Conservation (phyloP, 2,113 vertebrate genomes). For the Galeopterus variegatus region DNA sequence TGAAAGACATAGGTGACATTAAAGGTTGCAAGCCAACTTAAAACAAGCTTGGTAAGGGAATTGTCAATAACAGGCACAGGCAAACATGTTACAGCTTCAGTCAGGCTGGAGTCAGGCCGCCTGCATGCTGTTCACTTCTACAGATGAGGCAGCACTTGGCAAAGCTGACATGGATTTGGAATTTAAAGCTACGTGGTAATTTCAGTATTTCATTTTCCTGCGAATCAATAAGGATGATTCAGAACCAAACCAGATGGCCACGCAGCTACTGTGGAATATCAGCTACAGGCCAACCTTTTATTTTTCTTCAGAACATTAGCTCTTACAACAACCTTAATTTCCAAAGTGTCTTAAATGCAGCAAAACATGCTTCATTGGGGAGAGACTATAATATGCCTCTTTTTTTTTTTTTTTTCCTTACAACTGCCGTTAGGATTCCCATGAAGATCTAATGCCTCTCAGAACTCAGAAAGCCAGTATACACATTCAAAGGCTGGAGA, state of each 20-base stretch:
- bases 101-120: slow-evolving; percentile 30
- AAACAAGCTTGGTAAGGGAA: slow-evolving; percentile 57
- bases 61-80: slow-evolving; percentile 52
- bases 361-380: slow-evolving; percentile 74
- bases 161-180: slow-evolving; percentile 83
- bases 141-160: slow-evolving; percentile 75
- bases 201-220: slow-evolving; percentile 86
- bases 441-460: slow-evolving; percentile 82
- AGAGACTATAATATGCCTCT: slow-evolving; percentile 70
- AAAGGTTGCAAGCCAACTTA: slow-evolving; percentile 58
- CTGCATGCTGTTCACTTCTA: background rate
- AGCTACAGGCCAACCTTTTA: slow-evolving; percentile 74
- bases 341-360: slow-evolving; percentile 84
- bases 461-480: slow-evolving; percentile 71
- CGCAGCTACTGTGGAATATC: slow-evolving; percentile 73
- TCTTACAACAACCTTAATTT: slow-evolving; percentile 82
- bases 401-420: slow-evolving; percentile 25
- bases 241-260: slow-evolving; percentile 85
- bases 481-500: slow-evolving; percentile 42
- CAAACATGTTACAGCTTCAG: slow-evolving; percentile 60
- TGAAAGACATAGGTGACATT: slow-evolving; percentile 51
- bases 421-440: slow-evolving; percentile 80
- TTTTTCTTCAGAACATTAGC: slow-evolving; percentile 79
- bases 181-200: slow-evolving; percentile 85
- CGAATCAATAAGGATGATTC: slow-evolving; percentile 86